Conservation (phyloP, 2,113 vertebrate species). For the Bambusicola thoracicus region DNA sequence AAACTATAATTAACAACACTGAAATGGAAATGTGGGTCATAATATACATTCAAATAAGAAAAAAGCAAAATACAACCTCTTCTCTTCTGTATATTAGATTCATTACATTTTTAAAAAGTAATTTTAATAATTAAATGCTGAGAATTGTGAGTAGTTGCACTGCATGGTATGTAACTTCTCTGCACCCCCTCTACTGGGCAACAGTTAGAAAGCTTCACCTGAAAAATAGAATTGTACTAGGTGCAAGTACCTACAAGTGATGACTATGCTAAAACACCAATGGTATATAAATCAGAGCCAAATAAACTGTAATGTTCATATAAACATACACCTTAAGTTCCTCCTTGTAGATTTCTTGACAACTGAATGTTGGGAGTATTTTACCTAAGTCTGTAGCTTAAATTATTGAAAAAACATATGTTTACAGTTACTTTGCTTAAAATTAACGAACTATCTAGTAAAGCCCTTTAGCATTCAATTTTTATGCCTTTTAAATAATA, state of each 20-base stretch:
- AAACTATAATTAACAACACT: constrained; percentile 10
- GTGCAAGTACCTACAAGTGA: neutral
- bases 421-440: neutral
- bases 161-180: neutral
- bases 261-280: neutral
- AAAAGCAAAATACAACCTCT: neutral
- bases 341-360: neutral
- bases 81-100: neutral
- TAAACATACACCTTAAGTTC: neutral
- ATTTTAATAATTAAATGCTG: neutral
- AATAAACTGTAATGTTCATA: neutral
- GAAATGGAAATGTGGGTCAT: neutral
- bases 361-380: neutral
- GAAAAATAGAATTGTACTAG: neutral
- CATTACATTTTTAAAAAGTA: neutral
- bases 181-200: neutral
- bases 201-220: neutral
- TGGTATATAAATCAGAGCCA: neutral
- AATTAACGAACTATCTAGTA: neutral
- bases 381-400: neutral
- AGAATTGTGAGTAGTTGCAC: neutral
- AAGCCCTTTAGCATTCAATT: neutral
- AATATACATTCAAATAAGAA: constrained; percentile 1
- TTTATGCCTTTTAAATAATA: neutral
- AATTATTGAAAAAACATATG: neutral